Evolutionary conservation across 2,888 invertebrate genomes (phyloP), one percentile per base, ranked within the genome.

Genomic region (Pristionchus fissidentatus): DNA sequence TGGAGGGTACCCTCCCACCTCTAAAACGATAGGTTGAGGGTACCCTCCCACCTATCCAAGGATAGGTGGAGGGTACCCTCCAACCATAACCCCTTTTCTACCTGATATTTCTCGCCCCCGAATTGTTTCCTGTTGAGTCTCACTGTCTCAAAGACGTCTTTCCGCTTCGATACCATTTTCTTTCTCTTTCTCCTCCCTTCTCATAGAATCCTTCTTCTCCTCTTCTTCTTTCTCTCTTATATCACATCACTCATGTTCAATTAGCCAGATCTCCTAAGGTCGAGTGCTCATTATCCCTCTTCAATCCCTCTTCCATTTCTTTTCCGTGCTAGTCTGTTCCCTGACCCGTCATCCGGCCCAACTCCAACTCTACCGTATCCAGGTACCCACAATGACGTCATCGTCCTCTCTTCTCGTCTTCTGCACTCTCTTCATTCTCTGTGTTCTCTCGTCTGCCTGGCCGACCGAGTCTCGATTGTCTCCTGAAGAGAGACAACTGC

Each of bases 311-410:
- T 62, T 10, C 62, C 55, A 13, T n/a, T n/a, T 22, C 22, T 15
- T 66, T 46, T 46, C n/a, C 66, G 38, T 41, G 41, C 35, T 66
- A n/a, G n/a, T n/a, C n/a, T 8, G 8, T 38, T 8, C 66, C n/a
- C 22, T 41, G 66, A 13, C 66, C 35, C n/a, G 38, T 3, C 22
- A 4, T 19, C 22, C 66, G 41, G 0, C n/a, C 66, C n/a, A 38
- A n/a, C 19, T 15, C 29, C 32, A 38, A 75, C n/a, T 29, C 49
- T 46, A 46, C 19, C 0, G 19, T 13, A 32, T 75, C 1, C 26
- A 75, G 75, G 75, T 75, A 75, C 75, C 75, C 66, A 26, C 26
- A 41, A 73, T 75, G 75, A 46, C 75, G 75, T 75, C 75, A 75
- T 46, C 73, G 3, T 46, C 75, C 29, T 46, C 75, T 10, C 38